These are phyloP conservation scores for Chaetogeoica ovagalla DNA, from an alignment of 2,888 invertebrate genomes.

Conservation along the genomic window DNA sequence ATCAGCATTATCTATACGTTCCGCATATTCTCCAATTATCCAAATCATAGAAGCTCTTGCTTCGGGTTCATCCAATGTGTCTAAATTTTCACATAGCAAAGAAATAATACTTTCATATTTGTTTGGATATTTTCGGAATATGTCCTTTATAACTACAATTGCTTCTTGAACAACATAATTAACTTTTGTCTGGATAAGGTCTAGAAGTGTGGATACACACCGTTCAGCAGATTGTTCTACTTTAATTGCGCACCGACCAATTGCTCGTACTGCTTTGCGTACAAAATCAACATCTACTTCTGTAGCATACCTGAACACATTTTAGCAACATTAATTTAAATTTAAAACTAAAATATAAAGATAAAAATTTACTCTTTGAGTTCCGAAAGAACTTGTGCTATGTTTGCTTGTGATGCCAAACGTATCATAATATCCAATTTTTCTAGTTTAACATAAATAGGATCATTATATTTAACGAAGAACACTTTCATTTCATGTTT, in stretches of 20 bases:
- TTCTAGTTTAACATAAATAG: constrained; percentile 98
- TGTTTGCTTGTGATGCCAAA: constrained; percentile 95
- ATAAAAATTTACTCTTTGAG: constrained; percentile 75
- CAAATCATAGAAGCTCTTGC: constrained; percentile 96
- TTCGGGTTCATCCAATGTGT: constrained; percentile 98
- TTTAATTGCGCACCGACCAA: constrained; percentile 98
- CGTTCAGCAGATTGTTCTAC: constrained; percentile 97
- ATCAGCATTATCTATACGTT: constrained; percentile 98
- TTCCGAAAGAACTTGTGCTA: constrained; percentile 96
- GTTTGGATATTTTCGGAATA: constrained; percentile 97
- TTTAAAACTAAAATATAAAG: not conserved
- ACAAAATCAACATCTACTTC: constrained; percentile 99
- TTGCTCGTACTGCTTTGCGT: constrained; percentile 96
- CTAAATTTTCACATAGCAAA: constrained; percentile 96
- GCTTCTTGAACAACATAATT: constrained; percentile 99
- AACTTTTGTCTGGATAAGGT: constrained; percentile 97
- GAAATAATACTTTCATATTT: constrained; percentile 99
- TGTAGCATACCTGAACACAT: constrained; percentile 73
- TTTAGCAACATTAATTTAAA: constrained; percentile 54
- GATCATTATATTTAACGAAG: constrained; percentile 99
- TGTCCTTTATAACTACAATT: constrained; percentile 98
- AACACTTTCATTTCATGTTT: constrained; percentile 99
- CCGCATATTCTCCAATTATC: constrained; percentile 94
- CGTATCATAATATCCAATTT: constrained; percentile 99
- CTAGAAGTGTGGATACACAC: constrained; percentile 95